Base-by-base conservation (phyloP, 2,888 invertebrate species). In the Agrotis ipsilon region DNA sequence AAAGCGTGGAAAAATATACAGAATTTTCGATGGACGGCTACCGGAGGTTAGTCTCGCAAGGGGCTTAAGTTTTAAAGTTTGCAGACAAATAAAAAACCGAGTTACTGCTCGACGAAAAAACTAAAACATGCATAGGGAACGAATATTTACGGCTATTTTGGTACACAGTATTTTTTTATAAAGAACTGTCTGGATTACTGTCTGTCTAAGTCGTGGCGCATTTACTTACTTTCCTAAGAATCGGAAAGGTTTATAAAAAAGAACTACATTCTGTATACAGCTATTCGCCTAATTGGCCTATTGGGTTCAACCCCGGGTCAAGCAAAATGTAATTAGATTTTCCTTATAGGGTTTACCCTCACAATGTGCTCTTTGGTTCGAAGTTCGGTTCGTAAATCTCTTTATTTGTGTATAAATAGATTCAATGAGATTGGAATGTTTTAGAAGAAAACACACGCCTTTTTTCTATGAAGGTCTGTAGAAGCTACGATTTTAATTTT, bases 271-370 rank as follows among this genome's bases (percentile, higher is more conserved):
- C 27, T 32, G 27, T 68, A 76, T 48, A 75, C 49, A 68, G 46
- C 73, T 74, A 75, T 72, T 73, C 63, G 19, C 48, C 59, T 78
- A 75, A 78, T 70, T 63, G 63, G 72, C 46, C 43, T 59, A 59
- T 65, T 65, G 60, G 65, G 51, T 78, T 78, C 60, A 57, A 61
- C 19, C 48, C 13, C 39, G 52, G 66, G 66, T 79, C 79, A 63
- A 63, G 46, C 16, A 63, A 62, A 62, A 58, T 62, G 66, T 73
- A 67, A 76, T 76, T 79, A 67, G 61, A 59, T 79, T 76, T 62
- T 59, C 79, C 79, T 67, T 79, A 63, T 63, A 52, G n/a, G 65
- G 52, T 45, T 65, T 48, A 46, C 57, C 65, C 45, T 48, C 66
- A 65, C 51, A 64, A 61, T 45, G 43, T 65, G 55, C 48, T 57